These are phyloP conservation scores for Drosophila antonietae DNA, from an alignment of 2,888 invertebrate genomes.

Conservation along the genomic window DNA sequence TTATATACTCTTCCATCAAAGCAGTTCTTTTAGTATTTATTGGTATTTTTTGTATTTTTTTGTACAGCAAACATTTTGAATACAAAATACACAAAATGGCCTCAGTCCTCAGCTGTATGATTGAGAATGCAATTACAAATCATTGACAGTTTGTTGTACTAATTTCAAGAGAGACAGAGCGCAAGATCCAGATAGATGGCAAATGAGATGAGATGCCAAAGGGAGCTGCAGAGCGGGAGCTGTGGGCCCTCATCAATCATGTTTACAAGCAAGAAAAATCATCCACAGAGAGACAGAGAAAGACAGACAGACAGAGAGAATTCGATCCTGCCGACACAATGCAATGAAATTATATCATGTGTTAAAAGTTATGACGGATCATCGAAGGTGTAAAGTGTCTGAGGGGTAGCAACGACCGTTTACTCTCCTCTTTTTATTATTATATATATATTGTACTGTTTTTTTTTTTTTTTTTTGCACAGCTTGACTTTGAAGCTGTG, in stretches of 20 bases:
- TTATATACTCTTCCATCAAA: no score
- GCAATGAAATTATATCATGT: slow-evolving; percentile 78
- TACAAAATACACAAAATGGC: slow-evolving; percentile 14
- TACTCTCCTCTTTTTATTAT: slow-evolving; percentile 10
- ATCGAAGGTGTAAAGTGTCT: slow-evolving; percentile 79
- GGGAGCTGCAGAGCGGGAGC: not conserved
- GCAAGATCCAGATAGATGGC: slow-evolving; percentile 1
- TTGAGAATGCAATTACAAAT: slow-evolving; percentile 72
- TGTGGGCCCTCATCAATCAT: slow-evolving; percentile 53
- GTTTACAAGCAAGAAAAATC: slow-evolving; percentile 46
- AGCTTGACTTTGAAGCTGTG: slow-evolving; percentile 66
- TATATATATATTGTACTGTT: not conserved
- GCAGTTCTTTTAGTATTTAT: not conserved
- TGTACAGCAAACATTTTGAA: not conserved
- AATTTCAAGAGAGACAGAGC: slow-evolving; percentile 50
- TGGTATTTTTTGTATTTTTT: no score
- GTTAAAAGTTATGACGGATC: slow-evolving; percentile 81
- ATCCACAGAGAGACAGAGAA: slow-evolving; percentile 27
- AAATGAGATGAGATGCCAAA: not conserved
- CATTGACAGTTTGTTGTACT: slow-evolving; percentile 76
- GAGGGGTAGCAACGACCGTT: slow-evolving; percentile 53
- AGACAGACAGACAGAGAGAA: not conserved
- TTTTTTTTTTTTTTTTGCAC: slow-evolving; percentile 60
- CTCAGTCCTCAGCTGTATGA: slow-evolving; percentile 49
- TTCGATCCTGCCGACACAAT: slow-evolving; percentile 70